Percentiles rank a stretch among this genome's conserved stretches.
Evolutionary conservation across 1,140 invertebrate genomes (phyloP).

Genomic region (Drosophila arizonae): DNA sequence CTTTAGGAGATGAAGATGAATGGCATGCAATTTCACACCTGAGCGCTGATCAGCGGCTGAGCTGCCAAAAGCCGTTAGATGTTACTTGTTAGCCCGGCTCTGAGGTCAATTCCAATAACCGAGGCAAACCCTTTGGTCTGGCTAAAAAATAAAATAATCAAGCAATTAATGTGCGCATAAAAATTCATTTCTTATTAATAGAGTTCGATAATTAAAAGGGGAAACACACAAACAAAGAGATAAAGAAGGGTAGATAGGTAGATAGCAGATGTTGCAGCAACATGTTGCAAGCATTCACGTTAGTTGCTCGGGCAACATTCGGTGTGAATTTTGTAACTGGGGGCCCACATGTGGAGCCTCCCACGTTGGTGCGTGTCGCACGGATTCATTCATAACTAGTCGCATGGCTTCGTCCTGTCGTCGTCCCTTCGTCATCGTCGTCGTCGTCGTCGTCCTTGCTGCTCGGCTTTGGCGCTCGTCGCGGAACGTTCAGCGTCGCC

Average conservation of each 20-base stretch:
- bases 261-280: conserved; percentile 49
- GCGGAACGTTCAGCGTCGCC: conserved; percentile 26
- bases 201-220: conserved; percentile 72
- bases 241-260: neutral
- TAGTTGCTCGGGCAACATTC: conserved; percentile 18
- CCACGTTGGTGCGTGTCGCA: conserved; percentile 40
- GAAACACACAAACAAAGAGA: conserved; percentile 2
- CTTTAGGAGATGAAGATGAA: conserved; percentile 35
- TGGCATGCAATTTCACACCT: conserved; percentile 67
- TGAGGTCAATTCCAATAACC: neutral
- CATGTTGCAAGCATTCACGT: conserved; percentile 40
- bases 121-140: conserved; percentile 12
- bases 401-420: conserved; percentile 35
- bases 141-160: conserved; percentile 39
- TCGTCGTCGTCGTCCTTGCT: conserved; percentile 31
- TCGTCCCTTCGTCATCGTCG: conserved; percentile 24
- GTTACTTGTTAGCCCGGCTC: conserved; percentile 42
- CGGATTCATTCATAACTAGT: conserved; percentile 74
- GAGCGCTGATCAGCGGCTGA: conserved; percentile 39
- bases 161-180: conserved; percentile 77
- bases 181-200: conserved; percentile 76
- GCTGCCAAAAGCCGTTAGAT: conserved; percentile 53
- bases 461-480: conserved; percentile 38
- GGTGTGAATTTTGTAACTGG: neutral
- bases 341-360: conserved; percentile 19